A percentile compares a stretch with the other conserved stretches of the same genome.
Conservation (phyloP, 2,797 vertebrate species). For the Chrysocyon brachyurus region DNA sequence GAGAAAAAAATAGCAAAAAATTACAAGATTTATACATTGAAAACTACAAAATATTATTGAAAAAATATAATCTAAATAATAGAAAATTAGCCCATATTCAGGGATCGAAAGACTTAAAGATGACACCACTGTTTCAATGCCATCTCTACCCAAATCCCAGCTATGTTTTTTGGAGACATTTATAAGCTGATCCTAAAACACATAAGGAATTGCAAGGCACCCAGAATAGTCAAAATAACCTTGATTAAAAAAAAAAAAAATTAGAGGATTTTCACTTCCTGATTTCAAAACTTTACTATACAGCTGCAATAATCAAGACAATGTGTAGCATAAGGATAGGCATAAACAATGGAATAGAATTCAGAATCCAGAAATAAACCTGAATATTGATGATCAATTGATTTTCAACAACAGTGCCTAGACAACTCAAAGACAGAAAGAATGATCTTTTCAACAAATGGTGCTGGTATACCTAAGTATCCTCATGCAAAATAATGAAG, state of each 20-base stretch:
- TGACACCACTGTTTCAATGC: neutral
- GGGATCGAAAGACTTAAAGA: neutral
- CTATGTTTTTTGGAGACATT: neutral
- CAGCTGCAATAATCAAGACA: neutral
- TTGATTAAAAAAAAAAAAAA: neutral
- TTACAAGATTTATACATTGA: neutral
- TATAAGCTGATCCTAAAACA: neutral
- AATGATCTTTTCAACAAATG: neutral
- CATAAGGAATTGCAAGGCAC: neutral
- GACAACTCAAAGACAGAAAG: neutral
- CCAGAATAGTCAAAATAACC: neutral
- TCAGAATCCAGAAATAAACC: slow-evolving; percentile 19
- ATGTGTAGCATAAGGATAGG: neutral
- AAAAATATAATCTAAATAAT: neutral
- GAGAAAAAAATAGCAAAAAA: neutral
- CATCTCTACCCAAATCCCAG: neutral
- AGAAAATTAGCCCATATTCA: neutral
- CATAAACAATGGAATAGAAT: neutral
- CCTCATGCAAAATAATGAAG: neutral
- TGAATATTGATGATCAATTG: neutral
- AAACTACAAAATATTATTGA: neutral
- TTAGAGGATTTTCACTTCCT: neutral
- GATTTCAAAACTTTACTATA: neutral
- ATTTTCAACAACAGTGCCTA: neutral
- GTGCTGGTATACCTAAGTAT: neutral